Base-by-base conservation (phyloP, 2,888 invertebrate species). In the Melangyna quadrimaculata region DNA sequence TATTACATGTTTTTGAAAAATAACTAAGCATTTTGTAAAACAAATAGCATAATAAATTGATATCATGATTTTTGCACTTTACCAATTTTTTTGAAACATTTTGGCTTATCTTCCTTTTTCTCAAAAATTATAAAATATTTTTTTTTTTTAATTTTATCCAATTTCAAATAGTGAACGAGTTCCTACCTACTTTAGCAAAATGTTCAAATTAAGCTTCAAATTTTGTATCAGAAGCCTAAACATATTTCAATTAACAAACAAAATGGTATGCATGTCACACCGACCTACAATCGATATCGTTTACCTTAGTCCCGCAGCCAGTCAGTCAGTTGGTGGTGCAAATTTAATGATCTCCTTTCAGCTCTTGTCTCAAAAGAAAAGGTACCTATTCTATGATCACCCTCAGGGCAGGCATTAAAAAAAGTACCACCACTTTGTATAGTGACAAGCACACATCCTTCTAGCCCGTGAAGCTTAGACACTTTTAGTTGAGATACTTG, bases 401-500 rank as follows among this genome's bases (percentile, higher is more conserved):
- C 84, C 75, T 75, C 71, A 71, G 67, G 79, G 67, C 51, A 51
- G 14, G n/a, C 59, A 40, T 71, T 27, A 7, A 61, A 51, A 51
- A 65, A 43, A 17, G 22, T n/a, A 37, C 40, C 37, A 37, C n/a
- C 32, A 57, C 35, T 24, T 59, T 8, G 17, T 5, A 29, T 29
- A 65, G 57, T 69, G 48, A 59, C 55, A 37, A 37, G 17, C 71
- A 71, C 12, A 53, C 51, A 59, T 59, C 72, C 48, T 67, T 37
- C 14, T 14, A 40, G 45, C 67, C 40, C 55, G 32, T 67, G 27
- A 57, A 17, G 19, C 24, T 17, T 22, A 61, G 77, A 70, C 73
- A 48, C 32, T 22, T 75, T n/a, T n/a, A n/a, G n/a, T n/a, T 77
- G 53, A 80, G 80, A 63, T 78, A 81, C 77, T 40, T 80, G 72